Conservation (phyloP, 2,113 vertebrate species). For the Spermophilus dauricus region DNA sequence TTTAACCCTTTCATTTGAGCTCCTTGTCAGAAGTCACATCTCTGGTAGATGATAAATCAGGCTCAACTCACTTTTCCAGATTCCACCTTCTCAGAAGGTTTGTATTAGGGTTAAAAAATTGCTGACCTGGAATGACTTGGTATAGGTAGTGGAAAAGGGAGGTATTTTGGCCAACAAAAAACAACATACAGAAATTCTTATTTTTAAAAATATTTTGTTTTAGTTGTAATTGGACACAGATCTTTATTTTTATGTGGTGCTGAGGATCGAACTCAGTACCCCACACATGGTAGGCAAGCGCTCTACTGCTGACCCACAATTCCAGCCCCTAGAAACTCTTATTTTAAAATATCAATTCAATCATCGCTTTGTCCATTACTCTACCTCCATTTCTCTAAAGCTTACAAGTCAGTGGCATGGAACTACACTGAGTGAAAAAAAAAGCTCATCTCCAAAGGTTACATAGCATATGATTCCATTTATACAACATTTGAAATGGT, state of each 20-base stretch:
- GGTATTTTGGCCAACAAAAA: constrained; percentile 23
- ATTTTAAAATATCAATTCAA: constrained; percentile 51
- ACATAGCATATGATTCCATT: not conserved
- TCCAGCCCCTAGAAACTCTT: not conserved
- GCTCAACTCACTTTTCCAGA: not conserved
- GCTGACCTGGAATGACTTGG: not conserved
- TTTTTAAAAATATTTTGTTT: not conserved
- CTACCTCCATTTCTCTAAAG: not conserved
- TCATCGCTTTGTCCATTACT: constrained; percentile 25
- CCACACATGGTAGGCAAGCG: no score
- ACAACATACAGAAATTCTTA: not conserved
- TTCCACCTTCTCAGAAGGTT: not conserved
- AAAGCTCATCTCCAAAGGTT: constrained; percentile 41
- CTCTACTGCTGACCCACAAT: no score
- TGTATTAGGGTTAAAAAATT: not conserved
- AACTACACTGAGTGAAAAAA: not conserved
- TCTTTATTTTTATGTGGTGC: no score
- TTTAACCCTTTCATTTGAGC: not conserved
- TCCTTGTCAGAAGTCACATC: constrained; percentile 1
- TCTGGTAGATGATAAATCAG: not conserved
- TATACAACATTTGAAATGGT: constrained; percentile 31
- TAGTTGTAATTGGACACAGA: no score
- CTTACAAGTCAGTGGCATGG: constrained; percentile 25
- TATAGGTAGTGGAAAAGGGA: not conserved
- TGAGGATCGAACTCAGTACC: no score